Evolutionary conservation across 2,113 vertebrate species (phyloP).

Genomic region (Eretmochelys imbricata): DNA sequence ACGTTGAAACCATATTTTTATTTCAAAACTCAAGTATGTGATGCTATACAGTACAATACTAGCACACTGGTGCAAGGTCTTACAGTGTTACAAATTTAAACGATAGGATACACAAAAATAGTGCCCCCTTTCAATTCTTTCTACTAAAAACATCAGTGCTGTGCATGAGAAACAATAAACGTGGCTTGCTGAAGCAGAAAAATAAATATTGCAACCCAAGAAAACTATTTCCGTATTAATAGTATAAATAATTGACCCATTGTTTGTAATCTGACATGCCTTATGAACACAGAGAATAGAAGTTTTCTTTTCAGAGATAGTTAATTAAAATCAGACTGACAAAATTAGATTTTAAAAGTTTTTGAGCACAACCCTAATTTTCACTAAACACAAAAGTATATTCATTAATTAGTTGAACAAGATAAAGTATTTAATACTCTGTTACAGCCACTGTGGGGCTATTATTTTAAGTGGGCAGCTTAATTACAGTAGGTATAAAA

Average conservation of each 20-base stretch:
- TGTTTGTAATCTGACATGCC: conserved; percentile 42
- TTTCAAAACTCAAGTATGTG: conserved; percentile 89
- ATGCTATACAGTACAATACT: conserved; percentile 84
- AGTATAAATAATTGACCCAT: conserved; percentile 53
- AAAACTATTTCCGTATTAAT: conserved; percentile 56
- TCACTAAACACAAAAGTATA: conserved; percentile 13
- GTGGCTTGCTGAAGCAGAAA: conserved; percentile 72
- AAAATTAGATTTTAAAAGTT: conserved; percentile 9
- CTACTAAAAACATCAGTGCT: conserved; percentile 78
- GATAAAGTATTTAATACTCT: conserved; percentile 16
- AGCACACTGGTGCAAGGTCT: conserved; percentile 83
- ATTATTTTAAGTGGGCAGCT: conserved; percentile 29
- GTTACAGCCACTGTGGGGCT: conserved; percentile 37
- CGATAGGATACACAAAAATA: conserved; percentile 77
- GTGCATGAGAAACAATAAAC: conserved; percentile 69
- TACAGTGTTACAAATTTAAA: conserved; percentile 79
- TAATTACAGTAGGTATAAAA: conserved; percentile 51
- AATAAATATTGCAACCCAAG: conserved; percentile 86
- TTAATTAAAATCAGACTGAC: conserved; percentile 36
- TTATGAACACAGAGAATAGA: conserved; percentile 30
- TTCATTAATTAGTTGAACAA: conserved; percentile 49
- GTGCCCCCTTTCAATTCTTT: conserved; percentile 73
- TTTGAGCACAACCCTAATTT: conserved; percentile 41
- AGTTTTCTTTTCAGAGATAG: conserved; percentile 18
- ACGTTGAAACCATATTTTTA: conserved; percentile 85